These are phyloP conservation scores for Neomicropteryx cornuta DNA, from an alignment of 1,140 invertebrate genomes.

Conservation along the genomic window DNA sequence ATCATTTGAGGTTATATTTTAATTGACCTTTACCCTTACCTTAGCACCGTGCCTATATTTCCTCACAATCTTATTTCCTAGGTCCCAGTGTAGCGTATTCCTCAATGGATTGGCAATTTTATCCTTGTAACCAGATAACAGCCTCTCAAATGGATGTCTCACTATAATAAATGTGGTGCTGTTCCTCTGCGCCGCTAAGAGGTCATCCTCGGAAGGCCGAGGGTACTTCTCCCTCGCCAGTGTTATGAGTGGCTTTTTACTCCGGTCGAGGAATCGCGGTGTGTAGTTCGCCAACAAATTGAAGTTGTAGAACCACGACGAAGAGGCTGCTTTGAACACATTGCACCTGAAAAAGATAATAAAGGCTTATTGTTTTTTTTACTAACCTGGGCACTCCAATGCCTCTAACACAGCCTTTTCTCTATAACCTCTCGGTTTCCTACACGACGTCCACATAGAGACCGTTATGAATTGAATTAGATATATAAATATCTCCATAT, in stretches of 20 bases:
- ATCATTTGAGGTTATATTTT: too few species aligned
- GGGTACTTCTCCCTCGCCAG: conserved; percentile 69
- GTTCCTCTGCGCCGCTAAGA: too few species aligned
- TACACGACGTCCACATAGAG: conserved; percentile 3
- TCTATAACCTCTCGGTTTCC: not conserved
- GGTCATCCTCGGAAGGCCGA: conserved; percentile 54
- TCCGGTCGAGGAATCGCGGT: conserved; percentile 61
- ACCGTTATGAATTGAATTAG: not conserved
- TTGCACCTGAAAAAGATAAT: conserved; percentile 61
- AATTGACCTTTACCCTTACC: too few species aligned
- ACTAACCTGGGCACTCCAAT: too few species aligned
- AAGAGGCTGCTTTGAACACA: conserved; percentile 77
- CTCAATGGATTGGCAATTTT: conserved; percentile 63
- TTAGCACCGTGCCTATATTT: conserved; percentile 40
- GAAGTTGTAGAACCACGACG: conserved; percentile 85
- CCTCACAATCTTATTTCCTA: conserved; percentile 54
- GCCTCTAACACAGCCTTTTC: not conserved
- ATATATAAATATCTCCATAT: not conserved
- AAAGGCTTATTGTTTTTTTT: too few species aligned
- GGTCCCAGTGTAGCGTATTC: conserved; percentile 57
- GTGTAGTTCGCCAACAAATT: conserved; percentile 72
- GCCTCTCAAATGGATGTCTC: conserved; percentile 70
- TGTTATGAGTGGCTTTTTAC: conserved; percentile 62
- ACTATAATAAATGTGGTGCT: conserved; percentile 67
- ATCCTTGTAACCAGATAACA: conserved; percentile 73